These are phyloP conservation scores for Armadillidium nasatum DNA, from an alignment of 1,140 invertebrate species.

Conservation along the genomic window DNA sequence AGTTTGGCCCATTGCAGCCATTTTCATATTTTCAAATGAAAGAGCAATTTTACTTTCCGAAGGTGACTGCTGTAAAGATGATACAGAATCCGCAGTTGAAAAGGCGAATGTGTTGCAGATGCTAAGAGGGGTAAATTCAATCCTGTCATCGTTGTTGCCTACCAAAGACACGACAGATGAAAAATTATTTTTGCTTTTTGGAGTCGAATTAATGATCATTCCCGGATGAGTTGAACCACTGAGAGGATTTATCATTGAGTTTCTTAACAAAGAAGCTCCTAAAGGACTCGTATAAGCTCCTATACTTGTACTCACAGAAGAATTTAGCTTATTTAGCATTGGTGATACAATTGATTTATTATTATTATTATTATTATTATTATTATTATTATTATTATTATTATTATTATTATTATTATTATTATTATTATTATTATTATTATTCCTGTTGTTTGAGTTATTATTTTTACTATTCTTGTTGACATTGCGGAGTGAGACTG, in stretches of 20 bases:
- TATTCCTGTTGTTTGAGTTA: conserved; percentile 21
- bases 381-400: conserved; percentile 12
- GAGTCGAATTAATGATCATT: background rate
- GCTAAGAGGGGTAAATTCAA: background rate
- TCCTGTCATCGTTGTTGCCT: background rate
- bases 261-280: background rate
- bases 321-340: conserved; percentile 18
- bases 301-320: background rate
- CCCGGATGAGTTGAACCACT: background rate
- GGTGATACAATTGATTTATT: background rate
- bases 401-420: conserved; percentile 9
- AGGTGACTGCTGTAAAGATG: background rate
- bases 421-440: conserved; percentile 26
- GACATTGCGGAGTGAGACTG: conserved; percentile 4
- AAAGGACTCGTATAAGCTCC: background rate
- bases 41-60: background rate
- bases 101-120: background rate
- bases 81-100: background rate
- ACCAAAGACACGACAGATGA: background rate
- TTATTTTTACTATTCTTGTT: conserved; percentile 19
- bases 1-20: background rate
- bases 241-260: background rate
- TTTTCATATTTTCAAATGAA: background rate
- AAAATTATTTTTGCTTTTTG: background rate
- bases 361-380: background rate